Evolutionary conservation across 2,113 vertebrate species (phyloP).

Genomic region (Tenrec ecaudatus): DNA sequence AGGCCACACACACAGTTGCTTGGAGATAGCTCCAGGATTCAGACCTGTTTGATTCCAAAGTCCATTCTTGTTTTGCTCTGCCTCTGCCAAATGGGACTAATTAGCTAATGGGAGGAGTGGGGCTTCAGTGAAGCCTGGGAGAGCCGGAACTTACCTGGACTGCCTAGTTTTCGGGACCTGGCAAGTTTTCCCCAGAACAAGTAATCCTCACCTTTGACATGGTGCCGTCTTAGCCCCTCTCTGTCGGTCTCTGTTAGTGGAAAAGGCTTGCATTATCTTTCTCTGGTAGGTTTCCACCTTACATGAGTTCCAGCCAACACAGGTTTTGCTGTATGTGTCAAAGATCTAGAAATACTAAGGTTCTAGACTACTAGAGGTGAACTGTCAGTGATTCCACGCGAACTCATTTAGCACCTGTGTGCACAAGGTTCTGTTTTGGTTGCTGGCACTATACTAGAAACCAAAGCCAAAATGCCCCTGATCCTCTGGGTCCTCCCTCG

Average conservation of each 20-base stretch:
- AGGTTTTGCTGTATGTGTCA: neutral
- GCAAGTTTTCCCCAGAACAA: neutral
- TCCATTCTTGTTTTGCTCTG: neutral
- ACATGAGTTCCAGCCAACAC: neutral
- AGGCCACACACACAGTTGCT: neutral
- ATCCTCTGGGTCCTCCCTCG: neutral
- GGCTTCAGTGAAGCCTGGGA: neutral
- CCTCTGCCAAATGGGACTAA: neutral
- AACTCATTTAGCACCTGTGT: constrained; percentile 2
- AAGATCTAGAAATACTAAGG: neutral
- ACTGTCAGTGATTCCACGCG: neutral
- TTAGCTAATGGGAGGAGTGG: neutral
- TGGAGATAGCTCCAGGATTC: constrained; percentile 32
- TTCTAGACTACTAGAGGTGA: neutral
- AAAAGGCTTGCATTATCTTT: neutral
- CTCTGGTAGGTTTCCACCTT: neutral
- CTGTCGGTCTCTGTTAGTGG: neutral
- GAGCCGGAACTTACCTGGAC: neutral
- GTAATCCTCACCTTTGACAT: neutral
- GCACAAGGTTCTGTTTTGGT: neutral
- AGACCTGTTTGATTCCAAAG: neutral
- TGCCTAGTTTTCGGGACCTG: neutral
- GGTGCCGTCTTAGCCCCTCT: neutral
- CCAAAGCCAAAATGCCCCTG: neutral
- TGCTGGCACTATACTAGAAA: neutral